phyloP scores from a whole-genome alignment of 2,797 vertebrate species.

The Hapalemur alaotrensis region DNA sequence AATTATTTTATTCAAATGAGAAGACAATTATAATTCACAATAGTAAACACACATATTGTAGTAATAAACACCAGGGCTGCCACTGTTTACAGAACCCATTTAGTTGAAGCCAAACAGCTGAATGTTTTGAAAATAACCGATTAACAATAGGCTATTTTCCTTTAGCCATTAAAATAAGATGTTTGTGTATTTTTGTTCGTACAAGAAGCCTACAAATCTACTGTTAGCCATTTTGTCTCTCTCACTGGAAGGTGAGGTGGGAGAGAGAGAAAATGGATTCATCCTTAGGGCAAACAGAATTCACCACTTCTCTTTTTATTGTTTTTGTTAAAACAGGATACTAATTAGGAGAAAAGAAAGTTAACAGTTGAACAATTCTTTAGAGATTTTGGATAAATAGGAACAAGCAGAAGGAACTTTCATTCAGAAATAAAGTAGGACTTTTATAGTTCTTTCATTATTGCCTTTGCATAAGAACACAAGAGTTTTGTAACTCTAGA shows the following conservation, averaged over 20 bases:
- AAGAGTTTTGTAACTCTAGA: not conserved
- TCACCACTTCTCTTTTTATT: not conserved
- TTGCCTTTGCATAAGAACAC: conserved; percentile 36
- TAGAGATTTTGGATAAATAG: conserved; percentile 12
- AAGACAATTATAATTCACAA: conserved; percentile 13
- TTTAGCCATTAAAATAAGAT: conserved; percentile 4
- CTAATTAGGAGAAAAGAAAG: conserved; percentile 31
- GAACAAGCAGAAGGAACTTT: not conserved
- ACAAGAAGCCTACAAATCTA: not conserved
- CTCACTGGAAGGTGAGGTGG: not conserved
- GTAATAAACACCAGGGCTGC: not conserved
- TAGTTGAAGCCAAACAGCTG: not conserved
- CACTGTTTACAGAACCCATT: not conserved
- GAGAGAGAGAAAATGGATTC: not conserved
- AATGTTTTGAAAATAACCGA: conserved; percentile 20
- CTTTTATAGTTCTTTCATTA: not conserved
- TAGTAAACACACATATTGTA: not conserved
- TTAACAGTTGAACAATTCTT: not conserved
- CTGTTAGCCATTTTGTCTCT: not conserved
- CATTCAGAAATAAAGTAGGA: not conserved
- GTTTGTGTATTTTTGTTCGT: not conserved
- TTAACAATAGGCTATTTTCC: not conserved
- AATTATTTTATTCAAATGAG: conserved; percentile 57
- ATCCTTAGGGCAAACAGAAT: not conserved
- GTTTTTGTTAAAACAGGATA: conserved; percentile 6